A percentile compares a stretch with the other conserved stretches of the same genome.
Evolutionary conservation across 2,888 invertebrate genomes (phyloP).

Genomic region (Cordilura impudica): DNA sequence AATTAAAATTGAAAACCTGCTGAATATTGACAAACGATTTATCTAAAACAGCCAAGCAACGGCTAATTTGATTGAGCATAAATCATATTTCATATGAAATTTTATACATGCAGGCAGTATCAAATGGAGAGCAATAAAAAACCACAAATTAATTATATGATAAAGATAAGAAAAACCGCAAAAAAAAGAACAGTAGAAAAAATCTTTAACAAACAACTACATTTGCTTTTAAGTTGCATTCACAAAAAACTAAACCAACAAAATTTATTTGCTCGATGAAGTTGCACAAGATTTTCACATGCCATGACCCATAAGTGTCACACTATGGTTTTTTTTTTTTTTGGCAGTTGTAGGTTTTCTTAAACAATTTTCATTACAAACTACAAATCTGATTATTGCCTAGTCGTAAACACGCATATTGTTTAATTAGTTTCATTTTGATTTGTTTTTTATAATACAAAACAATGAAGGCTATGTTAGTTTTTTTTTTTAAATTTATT

Average conservation of each 20-base stretch:
- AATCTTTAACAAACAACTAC: too few species aligned
- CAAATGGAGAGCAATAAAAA: not conserved
- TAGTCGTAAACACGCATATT: conserved; percentile 24
- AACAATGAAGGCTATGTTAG: not conserved
- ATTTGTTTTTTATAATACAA: not conserved
- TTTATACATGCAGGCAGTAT: not conserved
- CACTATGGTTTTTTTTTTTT: not conserved
- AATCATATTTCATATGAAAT: conserved; percentile 32
- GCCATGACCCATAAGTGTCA: not conserved
- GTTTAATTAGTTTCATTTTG: not conserved
- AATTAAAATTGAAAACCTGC: conserved; percentile 31
- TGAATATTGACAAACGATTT: conserved; percentile 6
- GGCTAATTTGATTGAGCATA: conserved; percentile 9
- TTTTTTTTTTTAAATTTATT: not conserved
- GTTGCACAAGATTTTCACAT: not conserved
- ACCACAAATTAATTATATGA: not conserved
- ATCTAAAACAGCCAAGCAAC: not conserved
- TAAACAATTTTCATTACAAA: not conserved
- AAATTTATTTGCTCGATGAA: too few species aligned
- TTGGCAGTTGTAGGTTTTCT: not conserved
- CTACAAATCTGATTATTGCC: not conserved
- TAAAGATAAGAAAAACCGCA: not conserved
- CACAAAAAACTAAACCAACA: too few species aligned
- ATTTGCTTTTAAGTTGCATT: not conserved
- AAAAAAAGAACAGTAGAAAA: not conserved